Evolutionary conservation across 2,113 vertebrate genomes (phyloP).

Genomic region (Campylomormyrus tamandua): DNA sequence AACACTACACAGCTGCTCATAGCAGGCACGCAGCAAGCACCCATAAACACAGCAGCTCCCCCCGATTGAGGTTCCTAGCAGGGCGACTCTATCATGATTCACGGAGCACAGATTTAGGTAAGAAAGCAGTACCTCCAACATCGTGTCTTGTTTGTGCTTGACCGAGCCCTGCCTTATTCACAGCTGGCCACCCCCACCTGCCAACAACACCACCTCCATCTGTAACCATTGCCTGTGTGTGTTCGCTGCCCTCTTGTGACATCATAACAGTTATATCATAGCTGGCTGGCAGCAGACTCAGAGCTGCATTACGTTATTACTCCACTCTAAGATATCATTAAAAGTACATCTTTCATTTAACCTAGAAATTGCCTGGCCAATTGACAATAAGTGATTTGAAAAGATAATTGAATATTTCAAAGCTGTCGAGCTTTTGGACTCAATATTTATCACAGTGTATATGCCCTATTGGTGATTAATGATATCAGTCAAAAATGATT

Average conservation of each 20-base stretch:
- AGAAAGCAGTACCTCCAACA: background rate
- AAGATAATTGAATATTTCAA: background rate
- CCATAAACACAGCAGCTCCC: background rate
- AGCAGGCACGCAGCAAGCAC: background rate
- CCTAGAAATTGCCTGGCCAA: background rate
- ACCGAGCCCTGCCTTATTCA: background rate
- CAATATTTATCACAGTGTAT: background rate
- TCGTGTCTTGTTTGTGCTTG: background rate
- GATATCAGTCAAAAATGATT: background rate
- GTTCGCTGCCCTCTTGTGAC: background rate
- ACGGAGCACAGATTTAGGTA: background rate
- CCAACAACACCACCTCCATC: background rate
- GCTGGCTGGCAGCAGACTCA: background rate
- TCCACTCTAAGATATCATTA: background rate
- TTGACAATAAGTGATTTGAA: background rate
- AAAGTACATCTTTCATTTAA: background rate
- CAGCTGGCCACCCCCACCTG: background rate
- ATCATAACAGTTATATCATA: background rate
- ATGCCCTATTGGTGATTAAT: background rate
- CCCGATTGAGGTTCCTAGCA: background rate
- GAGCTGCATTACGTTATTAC: background rate
- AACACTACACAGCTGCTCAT: background rate
- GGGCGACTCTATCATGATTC: background rate
- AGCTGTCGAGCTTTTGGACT: background rate
- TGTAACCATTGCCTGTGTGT: background rate